Evolutionary conservation across 1,140 invertebrate species (phyloP), one percentile per base, ranked within the genome.

Genomic region (Tetramorium alpestre): DNA sequence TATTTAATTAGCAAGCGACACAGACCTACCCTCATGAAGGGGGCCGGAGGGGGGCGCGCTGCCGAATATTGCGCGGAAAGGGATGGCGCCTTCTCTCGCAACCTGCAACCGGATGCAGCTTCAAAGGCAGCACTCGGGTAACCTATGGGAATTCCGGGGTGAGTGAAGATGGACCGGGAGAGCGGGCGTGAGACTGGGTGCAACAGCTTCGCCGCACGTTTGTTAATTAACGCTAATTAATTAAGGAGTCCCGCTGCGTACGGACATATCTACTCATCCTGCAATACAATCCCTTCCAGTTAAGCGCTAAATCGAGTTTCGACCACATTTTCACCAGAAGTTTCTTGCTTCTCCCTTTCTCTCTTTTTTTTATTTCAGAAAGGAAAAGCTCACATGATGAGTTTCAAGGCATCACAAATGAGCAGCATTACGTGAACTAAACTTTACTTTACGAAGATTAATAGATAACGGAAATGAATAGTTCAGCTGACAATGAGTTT

Each of bases 171-270:
- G 38, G 25, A 85, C 22, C 7, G 13, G 10, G 22, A 22, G 38
- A 22, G n/a, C 8, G 44, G 70, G 65, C 33, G 28, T 33, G 49
- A n/a, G 56, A 73, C 49, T 18, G 76, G 86, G 51, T 88, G 75
- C 75, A 88, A 91, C 90, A 90, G 88, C 85, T 89, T 93, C 88
- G 89, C 87, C 90, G 89, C 89, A 93, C 92, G 93, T 94, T 93
- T 93, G 93, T 94, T 94, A 94, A 94, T 94, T 94, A 94, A 92
- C 88, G 91, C 92, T 94, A 94, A 94, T 94, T 95, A 95, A 95
- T 94, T 94, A 94, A 94, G 92, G 91, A 92, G 91, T 80, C 90
- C 89, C 90, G 90, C 91, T 90, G 87, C 90, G 91, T 90, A 75
- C 77, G 75, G 87, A 58, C 73, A 84, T 84, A 85, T 91, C 25